Base-by-base conservation (phyloP, 23 tunicate species). In the Diplosoma virens region DNA sequence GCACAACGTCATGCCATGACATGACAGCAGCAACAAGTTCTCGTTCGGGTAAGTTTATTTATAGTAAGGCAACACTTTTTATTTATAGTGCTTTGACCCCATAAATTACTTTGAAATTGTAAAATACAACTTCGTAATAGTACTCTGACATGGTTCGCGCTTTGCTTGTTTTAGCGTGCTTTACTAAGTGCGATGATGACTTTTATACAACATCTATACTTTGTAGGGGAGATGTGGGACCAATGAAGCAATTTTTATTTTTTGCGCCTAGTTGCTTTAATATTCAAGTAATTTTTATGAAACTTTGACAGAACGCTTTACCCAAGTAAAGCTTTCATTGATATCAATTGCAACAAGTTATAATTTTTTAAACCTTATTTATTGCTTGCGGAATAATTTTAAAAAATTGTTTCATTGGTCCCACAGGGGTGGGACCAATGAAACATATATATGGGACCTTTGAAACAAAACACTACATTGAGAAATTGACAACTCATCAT, bases 161-260 rank as follows among this genome's bases (percentile, higher is more conserved):
- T n/a, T n/a, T n/a, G n/a, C n/a, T n/a, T n/a, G n/a, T n/a, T n/a
- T n/a, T n/a, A n/a, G n/a, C n/a, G n/a, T n/a, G n/a, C n/a, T n/a
- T n/a, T n/a, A n/a, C n/a, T n/a, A n/a, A n/a, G n/a, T n/a, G n/a
- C n/a, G n/a, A n/a, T n/a, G n/a, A n/a, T n/a, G n/a, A n/a, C n/a
- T n/a, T n/a, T n/a, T n/a, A n/a, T n/a, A n/a, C n/a, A n/a, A n/a
- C n/a, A 41, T 41, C 50, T 14, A 41, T 41, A 7, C 9, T 7
- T 7, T 41, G 11, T 55, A 55, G 23, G 61, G 61, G 61, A 55
- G 23, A 11, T 55, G 61, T 63, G 69, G 34, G 69, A 63, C 36
- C 69, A 63, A 28, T 63, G 69, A 28, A 63, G 11, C 69, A 63
- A 63, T 26, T 28, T 23, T 24, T 5, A 29, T 26, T 18, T 28